Conservation (phyloP, 2,888 invertebrate genomes). For the Eupsilia transversa region DNA sequence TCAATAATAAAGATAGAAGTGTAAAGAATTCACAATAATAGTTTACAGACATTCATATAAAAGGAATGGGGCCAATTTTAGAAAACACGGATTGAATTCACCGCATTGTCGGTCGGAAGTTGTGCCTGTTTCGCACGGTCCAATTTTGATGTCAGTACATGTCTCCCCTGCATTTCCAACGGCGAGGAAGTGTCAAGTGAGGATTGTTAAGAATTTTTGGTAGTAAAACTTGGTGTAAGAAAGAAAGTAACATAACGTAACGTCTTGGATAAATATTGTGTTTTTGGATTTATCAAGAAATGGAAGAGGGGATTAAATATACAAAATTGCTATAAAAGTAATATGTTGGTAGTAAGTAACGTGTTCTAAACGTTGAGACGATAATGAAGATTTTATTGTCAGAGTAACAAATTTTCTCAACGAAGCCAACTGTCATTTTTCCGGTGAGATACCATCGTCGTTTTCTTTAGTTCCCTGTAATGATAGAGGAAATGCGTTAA, state of each 20-base stretch:
- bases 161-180: constrained; percentile 41
- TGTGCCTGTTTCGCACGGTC: constrained; percentile 44
- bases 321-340: not conserved
- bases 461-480: constrained; percentile 66
- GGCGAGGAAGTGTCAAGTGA: constrained; percentile 25
- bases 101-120: constrained; percentile 12
- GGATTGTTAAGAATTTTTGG: constrained; percentile 33
- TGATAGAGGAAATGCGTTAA: constrained; percentile 78
- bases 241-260: constrained; percentile 8
- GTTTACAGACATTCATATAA: not conserved
- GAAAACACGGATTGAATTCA: constrained; percentile 29
- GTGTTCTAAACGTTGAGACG: not conserved
- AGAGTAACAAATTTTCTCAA: constrained; percentile 11
- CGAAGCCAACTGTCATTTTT: constrained; percentile 38
- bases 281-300: constrained; percentile 8
- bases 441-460: constrained; percentile 43
- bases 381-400: constrained; percentile 1
- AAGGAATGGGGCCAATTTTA: constrained; percentile 36
- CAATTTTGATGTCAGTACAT: constrained; percentile 51
- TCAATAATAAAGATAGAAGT: not conserved
- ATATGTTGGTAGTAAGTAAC: not conserved
- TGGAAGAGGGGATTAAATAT: not conserved
- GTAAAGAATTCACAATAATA: not conserved
- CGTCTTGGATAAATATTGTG: not conserved
- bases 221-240: constrained; percentile 3